These are phyloP conservation scores for Tipula confusa DNA, from an alignment of 2,888 invertebrate genomes.

Conservation along the genomic window DNA sequence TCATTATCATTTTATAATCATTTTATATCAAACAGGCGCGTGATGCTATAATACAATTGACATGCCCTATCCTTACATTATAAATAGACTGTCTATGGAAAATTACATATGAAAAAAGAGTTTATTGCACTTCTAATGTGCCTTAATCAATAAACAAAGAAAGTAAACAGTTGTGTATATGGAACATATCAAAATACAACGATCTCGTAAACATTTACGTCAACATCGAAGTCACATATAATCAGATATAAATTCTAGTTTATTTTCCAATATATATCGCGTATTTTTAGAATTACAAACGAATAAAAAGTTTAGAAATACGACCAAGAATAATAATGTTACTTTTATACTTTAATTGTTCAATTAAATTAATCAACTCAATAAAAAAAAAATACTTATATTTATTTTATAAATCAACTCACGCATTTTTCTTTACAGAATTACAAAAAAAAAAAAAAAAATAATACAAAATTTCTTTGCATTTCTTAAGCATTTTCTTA, in stretches of 20 bases:
- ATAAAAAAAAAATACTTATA: conserved; percentile 27
- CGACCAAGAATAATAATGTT: conserved; percentile 7
- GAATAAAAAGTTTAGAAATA: conserved; percentile 5
- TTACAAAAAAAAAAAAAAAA: neutral
- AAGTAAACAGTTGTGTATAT: neutral
- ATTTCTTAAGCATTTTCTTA: conserved; percentile 13
- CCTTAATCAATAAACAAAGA: neutral
- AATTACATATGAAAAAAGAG: neutral
- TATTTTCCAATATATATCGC: conserved; percentile 25
- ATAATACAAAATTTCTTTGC: neutral
- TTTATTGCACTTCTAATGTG: neutral
- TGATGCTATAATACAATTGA: neutral
- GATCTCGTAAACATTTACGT: neutral
- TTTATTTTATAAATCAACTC: conserved; percentile 20
- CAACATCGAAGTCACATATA: conserved; percentile 14
- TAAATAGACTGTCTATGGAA: neutral
- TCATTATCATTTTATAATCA: neutral
- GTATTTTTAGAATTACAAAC: conserved; percentile 9
- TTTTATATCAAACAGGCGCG: neutral
- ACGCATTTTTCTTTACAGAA: conserved; percentile 26
- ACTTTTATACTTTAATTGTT: conserved; percentile 28
- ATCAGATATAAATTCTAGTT: neutral
- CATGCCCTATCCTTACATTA: neutral
- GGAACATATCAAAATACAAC: conserved; percentile 1
- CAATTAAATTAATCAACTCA: conserved; percentile 29